Base-by-base conservation (phyloP, 2,888 invertebrate genomes). In the Linyphia triangularis region DNA sequence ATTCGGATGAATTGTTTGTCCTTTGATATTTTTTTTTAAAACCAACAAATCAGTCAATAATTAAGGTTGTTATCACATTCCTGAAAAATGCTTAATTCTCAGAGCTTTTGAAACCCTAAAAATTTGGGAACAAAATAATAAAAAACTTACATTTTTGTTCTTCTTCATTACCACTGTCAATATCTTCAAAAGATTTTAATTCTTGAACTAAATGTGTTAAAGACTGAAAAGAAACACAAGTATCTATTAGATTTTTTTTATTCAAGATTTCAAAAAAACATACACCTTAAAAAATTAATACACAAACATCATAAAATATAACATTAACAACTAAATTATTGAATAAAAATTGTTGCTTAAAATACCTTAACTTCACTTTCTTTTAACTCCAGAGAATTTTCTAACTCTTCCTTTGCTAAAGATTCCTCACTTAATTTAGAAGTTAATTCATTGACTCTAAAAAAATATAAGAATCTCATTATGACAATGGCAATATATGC, bases 301-400 rank as follows among this genome's bases (percentile, higher is more conserved):
- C n/a, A n/a, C n/a, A n/a, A n/a, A n/a, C n/a, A n/a, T n/a, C n/a
- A n/a, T n/a, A n/a, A n/a, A n/a, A n/a, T n/a, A n/a, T n/a, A n/a
- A n/a, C n/a, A n/a, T n/a, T n/a, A n/a, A n/a, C n/a, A n/a, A n/a
- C n/a, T n/a, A 51, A 51, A 51, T 6, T n/a, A 13, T 51, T 51
- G n/a, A 51, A 51, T 51, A 51, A 51, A 13, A 10, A 5, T 24
- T 24, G 22, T 10, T n/a, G 30, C 4, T n/a, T 28, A 19, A 69
- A 69, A 19, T 40, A 90, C 90, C 85, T 89, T 75, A n/a, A 90
- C 43, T 88, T 90, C 90, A 33, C 51, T 78, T 3, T 83, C 72
- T 78, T 90, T 90, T 16, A 43, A 24, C 30, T 73, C 43, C 7
- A 90, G 22, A 22, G 73, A n/a, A 16, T 75, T 78, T 33, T 81